Base-by-base conservation (phyloP, 2,113 vertebrate species). In the Ranitomeya imitator region DNA sequence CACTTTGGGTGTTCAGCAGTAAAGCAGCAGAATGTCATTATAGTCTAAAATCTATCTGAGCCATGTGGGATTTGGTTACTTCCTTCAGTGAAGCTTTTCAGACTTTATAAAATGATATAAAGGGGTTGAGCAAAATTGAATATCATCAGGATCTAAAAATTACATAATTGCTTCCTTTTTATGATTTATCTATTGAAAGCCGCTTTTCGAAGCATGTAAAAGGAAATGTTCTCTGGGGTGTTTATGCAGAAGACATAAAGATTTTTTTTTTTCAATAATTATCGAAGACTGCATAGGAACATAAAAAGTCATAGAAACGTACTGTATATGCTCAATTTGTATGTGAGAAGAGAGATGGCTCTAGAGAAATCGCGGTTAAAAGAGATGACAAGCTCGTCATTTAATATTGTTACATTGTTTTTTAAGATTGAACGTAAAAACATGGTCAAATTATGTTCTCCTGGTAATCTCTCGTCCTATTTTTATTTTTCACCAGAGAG, bases 401-500 rank as follows among this genome's bases (percentile, higher is more conserved):
- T 82, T 45, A 83, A 67, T 14, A 67, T 52, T 83, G 60, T 52
- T 83, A 51, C 45, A 65, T 65, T 65, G 60, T 67, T 83, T 67
- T 83, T 15, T 26, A 6, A 55, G 11, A 71, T 18, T 71, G 45
- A 55, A 54, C 4, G 31, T 23, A 69, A 69, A n/a, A 67, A 55
- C 14, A 55, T 19, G 14, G 51, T 0, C 51, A 84, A 69, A 83
- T 83, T 21, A 67, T 45, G 61, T 45, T 52, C 37, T 52, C 21
- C 13, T 67, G 37, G 19, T 83, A 83, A 67, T 83, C 19, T 54
- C 11, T 10, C n/a, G 13, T 54, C 37, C n/a, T 51, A 86, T 86
- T 86, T 86, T 31, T 65, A 79, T 86, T 79, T 78, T 67, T 79
- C 78, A 69, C 23, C 65, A 57, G 60, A 57, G 61, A 57, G 52